Evolutionary conservation across 2,797 vertebrate genomes (phyloP), one percentile per base, ranked within the genome.

Genomic region (Amblyraja radiata): DNA sequence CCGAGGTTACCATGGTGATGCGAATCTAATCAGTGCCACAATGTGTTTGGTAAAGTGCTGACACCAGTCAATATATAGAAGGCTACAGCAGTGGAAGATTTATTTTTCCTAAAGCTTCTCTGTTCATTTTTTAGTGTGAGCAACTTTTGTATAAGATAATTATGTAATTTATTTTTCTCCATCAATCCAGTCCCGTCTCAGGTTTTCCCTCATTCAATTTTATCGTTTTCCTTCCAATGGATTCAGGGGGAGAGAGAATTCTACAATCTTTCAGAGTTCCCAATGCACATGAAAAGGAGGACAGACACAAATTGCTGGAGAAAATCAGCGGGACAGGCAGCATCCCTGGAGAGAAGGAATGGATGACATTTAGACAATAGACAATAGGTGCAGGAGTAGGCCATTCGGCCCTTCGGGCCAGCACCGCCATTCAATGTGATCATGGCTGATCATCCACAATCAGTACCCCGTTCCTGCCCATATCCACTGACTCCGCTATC

Each of bases 41-140:
- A 91, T 74, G 68, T 73, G 36, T 46, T 91, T 91, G 46, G 90
- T 36, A 73, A 91, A 91, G 71, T 91, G 90, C 65, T 91, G 71
- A 91, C 71, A 91, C 11, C 4, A 91, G 68, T 91, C 90, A 91
- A 91, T 91, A 91, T 74, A 54, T 25, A 39, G 88, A 46, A 91
- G 54, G 90, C 68, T 46, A 13, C 90, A 73, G 90, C 61, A 91
- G 68, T 68, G 46, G 90, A 91, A 91, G 88, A 91, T 91, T 46
- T 74, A 91, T 91, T 91, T 46, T 91, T 91, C 54, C 90, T 13
- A 39, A 91, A 74, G 25, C 23, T 46, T 91, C 68, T 28, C 36
- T 74, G 36, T 91, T 46, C 21, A 28, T 91, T 91, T 91, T 54
- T 74, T 73, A 73, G 83, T 65, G 83, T 63, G n/a, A 14, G 83